Conservation (phyloP, 2,113 vertebrate species). For the Aplodontia rufa region DNA sequence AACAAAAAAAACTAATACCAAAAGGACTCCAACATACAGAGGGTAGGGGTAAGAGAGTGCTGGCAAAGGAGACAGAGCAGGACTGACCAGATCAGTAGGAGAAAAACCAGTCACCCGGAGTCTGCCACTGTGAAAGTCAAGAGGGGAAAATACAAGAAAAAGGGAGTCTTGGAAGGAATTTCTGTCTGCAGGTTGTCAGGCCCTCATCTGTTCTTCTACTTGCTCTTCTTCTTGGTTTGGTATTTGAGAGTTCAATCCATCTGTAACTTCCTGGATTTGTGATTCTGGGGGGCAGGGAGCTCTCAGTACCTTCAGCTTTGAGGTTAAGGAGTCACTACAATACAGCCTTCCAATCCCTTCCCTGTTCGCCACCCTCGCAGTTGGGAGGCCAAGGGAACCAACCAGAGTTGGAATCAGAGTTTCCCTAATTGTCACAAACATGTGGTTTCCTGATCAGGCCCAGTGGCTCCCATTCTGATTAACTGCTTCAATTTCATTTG, state of each 20-base stretch:
- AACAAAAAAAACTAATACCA: background rate
- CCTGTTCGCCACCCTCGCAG: background rate
- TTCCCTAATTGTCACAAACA: background rate
- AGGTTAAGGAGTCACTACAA: too few species aligned
- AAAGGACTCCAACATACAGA: background rate
- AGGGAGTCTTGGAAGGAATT: background rate
- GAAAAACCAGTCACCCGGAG: background rate
- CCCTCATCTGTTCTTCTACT: background rate
- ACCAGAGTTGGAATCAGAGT: background rate
- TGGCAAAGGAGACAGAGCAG: too few species aligned
- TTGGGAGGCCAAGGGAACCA: background rate
- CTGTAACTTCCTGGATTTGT: background rate
- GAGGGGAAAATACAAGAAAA: background rate
- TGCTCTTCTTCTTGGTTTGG: background rate
- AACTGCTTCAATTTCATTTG: background rate
- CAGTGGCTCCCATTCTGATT: background rate
- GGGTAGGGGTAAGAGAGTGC: too few species aligned
- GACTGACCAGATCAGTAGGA: too few species aligned
- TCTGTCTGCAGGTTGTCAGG: fast-evolving
- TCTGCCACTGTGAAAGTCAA: fast-evolving
- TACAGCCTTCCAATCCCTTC: background rate
- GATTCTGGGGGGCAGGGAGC: too few species aligned
- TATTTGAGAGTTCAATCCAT: background rate
- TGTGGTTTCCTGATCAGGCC: background rate
- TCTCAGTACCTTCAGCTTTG: background rate